phyloP scores from a whole-genome alignment of 2,888 invertebrate genomes.

The Drosophila peninsularis region DNA sequence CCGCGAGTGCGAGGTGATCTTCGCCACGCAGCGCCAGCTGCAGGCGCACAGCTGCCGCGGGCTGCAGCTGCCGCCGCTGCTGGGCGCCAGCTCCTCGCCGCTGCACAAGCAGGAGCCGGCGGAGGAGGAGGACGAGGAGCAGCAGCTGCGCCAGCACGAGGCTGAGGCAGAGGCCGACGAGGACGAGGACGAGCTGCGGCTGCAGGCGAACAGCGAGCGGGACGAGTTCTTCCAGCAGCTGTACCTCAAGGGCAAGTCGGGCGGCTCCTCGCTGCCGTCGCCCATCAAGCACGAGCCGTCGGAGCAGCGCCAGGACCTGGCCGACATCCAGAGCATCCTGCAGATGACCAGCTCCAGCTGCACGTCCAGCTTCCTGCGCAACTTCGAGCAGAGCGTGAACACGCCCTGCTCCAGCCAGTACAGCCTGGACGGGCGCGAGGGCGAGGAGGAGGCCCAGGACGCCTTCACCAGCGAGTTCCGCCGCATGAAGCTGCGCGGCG shows the following conservation, averaged over 20 bases:
- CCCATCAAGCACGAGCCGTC: constrained; percentile 82
- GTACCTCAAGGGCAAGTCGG: constrained; percentile 90
- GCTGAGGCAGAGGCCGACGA: constrained; percentile 37
- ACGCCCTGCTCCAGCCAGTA: constrained; percentile 84
- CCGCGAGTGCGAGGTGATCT: constrained; percentile 89
- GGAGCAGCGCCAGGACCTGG: constrained; percentile 90
- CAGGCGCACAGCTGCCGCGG: constrained; percentile 86
- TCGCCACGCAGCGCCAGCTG: constrained; percentile 90
- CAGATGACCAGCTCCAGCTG: constrained; percentile 88
- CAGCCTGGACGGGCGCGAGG: constrained; percentile 81
- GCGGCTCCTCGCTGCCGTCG: constrained; percentile 83
- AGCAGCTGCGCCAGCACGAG: neutral
- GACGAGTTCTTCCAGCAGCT: constrained; percentile 93
- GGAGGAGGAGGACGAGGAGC: constrained; percentile 15
- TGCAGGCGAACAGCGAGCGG: constrained; percentile 81
- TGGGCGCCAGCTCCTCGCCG: constrained; percentile 63
- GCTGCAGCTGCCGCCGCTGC: constrained; percentile 42
- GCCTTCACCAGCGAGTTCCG: constrained; percentile 93
- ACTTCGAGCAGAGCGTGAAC: constrained; percentile 86
- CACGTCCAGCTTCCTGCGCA: constrained; percentile 88
- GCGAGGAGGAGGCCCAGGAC: constrained; percentile 92
- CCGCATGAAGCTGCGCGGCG: constrained; percentile 95
- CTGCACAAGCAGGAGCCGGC: constrained; percentile 46
- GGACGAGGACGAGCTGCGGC: neutral
- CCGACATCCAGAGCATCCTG: constrained; percentile 93